Evolutionary conservation across 2,888 invertebrate genomes (phyloP).

Genomic region (Agonum fuliginosum): DNA sequence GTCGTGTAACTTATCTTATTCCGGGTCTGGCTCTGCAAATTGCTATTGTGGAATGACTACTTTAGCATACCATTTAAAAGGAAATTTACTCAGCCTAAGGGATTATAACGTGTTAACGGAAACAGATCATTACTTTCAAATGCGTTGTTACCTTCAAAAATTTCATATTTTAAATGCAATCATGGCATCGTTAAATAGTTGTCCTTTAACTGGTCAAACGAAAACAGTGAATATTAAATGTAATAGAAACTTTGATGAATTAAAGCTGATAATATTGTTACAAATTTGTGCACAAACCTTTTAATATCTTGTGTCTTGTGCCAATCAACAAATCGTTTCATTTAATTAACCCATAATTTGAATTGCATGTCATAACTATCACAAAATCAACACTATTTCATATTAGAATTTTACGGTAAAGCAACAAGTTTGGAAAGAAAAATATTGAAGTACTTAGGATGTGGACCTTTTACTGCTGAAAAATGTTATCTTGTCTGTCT

Average conservation of each 20-base stretch:
- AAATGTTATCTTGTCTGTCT: no score
- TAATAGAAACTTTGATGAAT: no score
- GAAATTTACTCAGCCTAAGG: constrained; percentile 8
- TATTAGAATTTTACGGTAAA: constrained; percentile 20
- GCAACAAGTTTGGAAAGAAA: constrained; percentile 39
- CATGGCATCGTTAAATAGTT: background rate
- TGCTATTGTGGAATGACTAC: background rate
- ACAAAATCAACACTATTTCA: background rate
- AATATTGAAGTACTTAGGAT: no score
- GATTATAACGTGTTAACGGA: constrained; percentile 7
- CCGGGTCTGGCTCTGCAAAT: background rate
- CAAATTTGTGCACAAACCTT: no score
- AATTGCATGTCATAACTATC: constrained; percentile 26
- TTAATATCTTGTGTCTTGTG: background rate
- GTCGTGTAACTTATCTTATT: background rate
- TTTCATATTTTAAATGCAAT: background rate
- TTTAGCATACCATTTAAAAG: constrained; percentile 11
- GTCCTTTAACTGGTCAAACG: no score
- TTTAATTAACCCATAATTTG: constrained; percentile 25
- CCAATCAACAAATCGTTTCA: background rate
- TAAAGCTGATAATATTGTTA: no score
- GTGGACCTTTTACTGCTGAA: no score
- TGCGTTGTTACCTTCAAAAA: no score
- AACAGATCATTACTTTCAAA: background rate
- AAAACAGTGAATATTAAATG: no score